Conservation (phyloP, 2,113 vertebrate genomes). For the Hiodon tergisus region DNA sequence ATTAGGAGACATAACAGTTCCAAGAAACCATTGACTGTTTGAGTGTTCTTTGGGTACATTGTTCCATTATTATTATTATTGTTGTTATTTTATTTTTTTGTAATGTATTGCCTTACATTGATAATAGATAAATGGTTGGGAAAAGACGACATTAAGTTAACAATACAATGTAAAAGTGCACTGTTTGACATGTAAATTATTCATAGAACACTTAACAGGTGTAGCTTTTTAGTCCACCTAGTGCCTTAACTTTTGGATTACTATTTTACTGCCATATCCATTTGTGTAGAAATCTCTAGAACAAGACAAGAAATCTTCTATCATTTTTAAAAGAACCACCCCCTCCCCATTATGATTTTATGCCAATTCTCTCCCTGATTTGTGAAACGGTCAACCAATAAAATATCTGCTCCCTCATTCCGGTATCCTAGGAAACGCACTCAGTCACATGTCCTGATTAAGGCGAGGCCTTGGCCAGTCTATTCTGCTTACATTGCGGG, state of each 20-base stretch:
- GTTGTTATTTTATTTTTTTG: conserved; percentile 61
- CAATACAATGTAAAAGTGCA: conserved; percentile 88
- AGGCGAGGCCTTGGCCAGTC: conserved; percentile 39
- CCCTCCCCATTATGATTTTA: conserved; percentile 63
- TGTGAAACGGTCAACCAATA: conserved; percentile 68
- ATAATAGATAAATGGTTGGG: conserved; percentile 77
- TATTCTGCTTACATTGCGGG: conserved; percentile 26
- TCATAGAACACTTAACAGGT: conserved; percentile 92
- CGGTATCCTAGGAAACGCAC: conserved; percentile 44
- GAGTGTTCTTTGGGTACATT: conserved; percentile 75
- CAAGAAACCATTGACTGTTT: conserved; percentile 62
- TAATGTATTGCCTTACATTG: conserved; percentile 91
- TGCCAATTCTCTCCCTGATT: conserved; percentile 48
- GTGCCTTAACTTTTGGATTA: conserved; percentile 93
- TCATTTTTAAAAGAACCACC: conserved; percentile 46
- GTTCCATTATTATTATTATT: conserved; percentile 67
- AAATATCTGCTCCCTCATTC: conserved; percentile 63
- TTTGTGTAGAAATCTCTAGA: conserved; percentile 60
- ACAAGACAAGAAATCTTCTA: conserved; percentile 34
- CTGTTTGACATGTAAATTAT: conserved; percentile 99
- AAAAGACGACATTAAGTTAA: conserved; percentile 92
- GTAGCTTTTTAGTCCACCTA: conserved; percentile 79
- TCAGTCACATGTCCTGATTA: conserved; percentile 45
- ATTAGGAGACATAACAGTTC: conserved; percentile 78
- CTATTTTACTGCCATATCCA: conserved; percentile 84